Percentiles rank a stretch among this genome's conserved stretches.
phyloP scores from a whole-genome alignment of 1,140 invertebrate genomes.

The Trigoniulus corallinus region DNA sequence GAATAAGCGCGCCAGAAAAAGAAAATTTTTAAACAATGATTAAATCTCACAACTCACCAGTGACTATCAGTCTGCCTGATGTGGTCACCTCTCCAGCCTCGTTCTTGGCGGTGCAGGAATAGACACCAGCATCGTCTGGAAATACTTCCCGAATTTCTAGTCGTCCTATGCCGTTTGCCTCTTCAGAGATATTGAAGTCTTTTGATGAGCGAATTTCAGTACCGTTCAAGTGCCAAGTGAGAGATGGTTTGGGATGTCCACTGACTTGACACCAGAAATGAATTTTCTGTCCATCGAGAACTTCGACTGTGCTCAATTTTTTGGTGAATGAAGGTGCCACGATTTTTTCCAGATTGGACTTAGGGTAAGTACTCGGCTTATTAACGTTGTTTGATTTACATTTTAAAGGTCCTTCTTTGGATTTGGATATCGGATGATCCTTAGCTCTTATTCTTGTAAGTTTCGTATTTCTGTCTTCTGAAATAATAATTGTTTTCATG shows the following conservation, averaged over 20 bases:
- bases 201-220: conserved; percentile 41
- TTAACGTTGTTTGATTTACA: no score
- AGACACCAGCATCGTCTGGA: conserved; percentile 53
- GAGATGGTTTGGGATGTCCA: conserved; percentile 45
- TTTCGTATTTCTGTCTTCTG: no score
- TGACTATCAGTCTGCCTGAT: conserved; percentile 50
- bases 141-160: conserved; percentile 45
- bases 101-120: conserved; percentile 60
- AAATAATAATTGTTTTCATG: no score
- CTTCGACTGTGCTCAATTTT: conserved; percentile 31
- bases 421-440: no score
- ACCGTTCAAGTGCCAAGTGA: conserved; percentile 62
- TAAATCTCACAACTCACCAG: conserved; percentile 31
- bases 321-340: conserved; percentile 49
- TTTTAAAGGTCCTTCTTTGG: no score
- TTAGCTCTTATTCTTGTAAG: no score
- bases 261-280: conserved; percentile 46
- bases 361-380: no score
- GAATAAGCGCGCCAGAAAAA: background rate
- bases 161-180: conserved; percentile 37
- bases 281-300: conserved; percentile 39
- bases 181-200: conserved; percentile 38
- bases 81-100: conserved; percentile 57
- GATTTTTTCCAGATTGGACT: no score
- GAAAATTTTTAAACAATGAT: background rate